Percentiles rank a stretch among this genome's conserved stretches.
These are phyloP conservation scores for Oreochromis niloticus DNA, from an alignment of 2,113 vertebrate species.

Conservation along the genomic window DNA sequence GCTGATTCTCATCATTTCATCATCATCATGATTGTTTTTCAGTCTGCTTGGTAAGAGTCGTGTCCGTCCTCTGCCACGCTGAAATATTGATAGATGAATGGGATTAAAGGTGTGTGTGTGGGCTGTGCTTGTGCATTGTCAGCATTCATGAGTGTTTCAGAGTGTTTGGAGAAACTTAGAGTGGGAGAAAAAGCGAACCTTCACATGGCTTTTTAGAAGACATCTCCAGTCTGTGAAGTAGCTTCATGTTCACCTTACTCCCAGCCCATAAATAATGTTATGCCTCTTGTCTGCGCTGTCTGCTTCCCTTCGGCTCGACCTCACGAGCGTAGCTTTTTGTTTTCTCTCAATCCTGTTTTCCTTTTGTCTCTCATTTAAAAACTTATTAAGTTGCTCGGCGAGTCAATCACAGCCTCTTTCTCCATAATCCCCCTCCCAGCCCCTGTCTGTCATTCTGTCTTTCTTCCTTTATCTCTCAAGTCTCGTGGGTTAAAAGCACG, in stretches of 20 bases:
- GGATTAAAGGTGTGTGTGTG: background rate
- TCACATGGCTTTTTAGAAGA: slow-evolving; percentile 30
- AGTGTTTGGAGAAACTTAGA: background rate
- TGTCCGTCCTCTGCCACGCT: slow-evolving; percentile 10
- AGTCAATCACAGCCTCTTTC: slow-evolving; percentile 26
- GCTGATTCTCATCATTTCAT: background rate
- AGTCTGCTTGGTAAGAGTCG: slow-evolving; percentile 58
- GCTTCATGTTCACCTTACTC: slow-evolving; percentile 39
- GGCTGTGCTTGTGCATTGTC: background rate
- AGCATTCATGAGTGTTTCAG: background rate
- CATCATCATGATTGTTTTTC: background rate
- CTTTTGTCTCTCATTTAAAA: slow-evolving; percentile 12
- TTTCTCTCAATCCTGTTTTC: background rate
- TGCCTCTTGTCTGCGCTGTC: slow-evolving; percentile 25
- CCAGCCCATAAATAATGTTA: slow-evolving; percentile 60
- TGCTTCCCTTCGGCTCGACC: background rate
- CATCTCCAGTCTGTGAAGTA: slow-evolving; percentile 35
- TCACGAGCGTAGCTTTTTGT: background rate
- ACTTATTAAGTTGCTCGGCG: slow-evolving; percentile 17
- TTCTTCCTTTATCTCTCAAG: slow-evolving; percentile 22
- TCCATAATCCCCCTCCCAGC: slow-evolving; percentile 14
- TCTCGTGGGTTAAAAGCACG: slow-evolving; percentile 36
- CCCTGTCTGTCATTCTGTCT: slow-evolving; percentile 32
- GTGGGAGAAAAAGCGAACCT: slow-evolving; percentile 13
- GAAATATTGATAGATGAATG: slow-evolving; percentile 49